A percentile compares a stretch with the other conserved stretches of the same genome.
Conservation (phyloP, 1,140 invertebrate genomes). For the Nilaparvata lugens region DNA sequence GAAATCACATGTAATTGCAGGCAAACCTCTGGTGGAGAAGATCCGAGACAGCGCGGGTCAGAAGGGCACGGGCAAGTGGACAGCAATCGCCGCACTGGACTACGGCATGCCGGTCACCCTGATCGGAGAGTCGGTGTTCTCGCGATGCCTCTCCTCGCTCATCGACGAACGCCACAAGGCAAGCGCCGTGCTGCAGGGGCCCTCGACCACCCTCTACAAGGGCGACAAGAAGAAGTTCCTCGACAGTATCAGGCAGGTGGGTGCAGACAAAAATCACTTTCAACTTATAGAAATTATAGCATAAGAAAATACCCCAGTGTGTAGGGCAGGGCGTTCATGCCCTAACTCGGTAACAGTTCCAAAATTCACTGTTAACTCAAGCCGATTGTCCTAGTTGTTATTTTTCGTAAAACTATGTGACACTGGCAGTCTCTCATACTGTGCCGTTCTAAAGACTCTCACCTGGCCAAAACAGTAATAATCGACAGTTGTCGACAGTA, state of each 20-base stretch:
- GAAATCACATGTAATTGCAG: slow-evolving; percentile 31
- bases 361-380: too few relatives aligned
- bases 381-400: too few relatives aligned
- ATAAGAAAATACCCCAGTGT: too few relatives aligned
- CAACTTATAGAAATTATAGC: too few relatives aligned
- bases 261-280: too few relatives aligned
- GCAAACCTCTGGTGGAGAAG: slow-evolving; percentile 71
- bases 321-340: too few relatives aligned
- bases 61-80: slow-evolving; percentile 99
- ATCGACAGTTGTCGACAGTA: too few relatives aligned
- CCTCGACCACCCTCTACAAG: slow-evolving; percentile 38
- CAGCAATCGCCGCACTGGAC: slow-evolving; percentile 90
- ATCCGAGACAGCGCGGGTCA: slow-evolving; percentile 95
- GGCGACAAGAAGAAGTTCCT: slow-evolving; percentile 76
- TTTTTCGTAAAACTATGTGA: too few relatives aligned
- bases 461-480: too few relatives aligned
- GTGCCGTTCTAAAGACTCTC: too few relatives aligned
- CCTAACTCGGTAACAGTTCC: too few relatives aligned
- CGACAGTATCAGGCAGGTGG: slow-evolving; percentile 55
- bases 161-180: slow-evolving; percentile 75
- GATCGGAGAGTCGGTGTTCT: slow-evolving; percentile 97
- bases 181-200: slow-evolving; percentile 65
- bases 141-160: slow-evolving; percentile 86
- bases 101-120: slow-evolving; percentile 96
- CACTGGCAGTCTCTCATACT: too few relatives aligned